Evolutionary conservation across 2,113 vertebrate species (phyloP).

Genomic region (Puffinus mauretanicus): DNA sequence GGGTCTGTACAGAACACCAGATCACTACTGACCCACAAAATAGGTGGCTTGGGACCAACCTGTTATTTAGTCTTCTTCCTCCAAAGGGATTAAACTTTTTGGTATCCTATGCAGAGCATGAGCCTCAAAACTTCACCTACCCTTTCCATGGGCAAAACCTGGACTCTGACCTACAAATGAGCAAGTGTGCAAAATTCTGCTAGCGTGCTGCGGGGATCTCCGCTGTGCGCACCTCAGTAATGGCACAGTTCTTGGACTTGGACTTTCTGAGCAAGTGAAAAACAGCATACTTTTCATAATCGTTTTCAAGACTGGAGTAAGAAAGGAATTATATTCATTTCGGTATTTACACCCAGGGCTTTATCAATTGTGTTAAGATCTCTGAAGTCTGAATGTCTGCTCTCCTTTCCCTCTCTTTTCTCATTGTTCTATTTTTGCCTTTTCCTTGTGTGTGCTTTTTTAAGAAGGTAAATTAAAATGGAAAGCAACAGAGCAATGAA

Average conservation of each 20-base stretch:
- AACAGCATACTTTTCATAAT: background rate
- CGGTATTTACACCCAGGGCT: background rate
- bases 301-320: background rate
- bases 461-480: background rate
- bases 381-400: background rate
- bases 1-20: background rate
- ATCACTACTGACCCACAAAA: background rate
- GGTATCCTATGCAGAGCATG: background rate
- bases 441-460: background rate
- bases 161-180: background rate
- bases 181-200: background rate
- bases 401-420: background rate
- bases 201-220: accelerated
- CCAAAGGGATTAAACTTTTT: background rate
- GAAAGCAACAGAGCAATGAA: background rate
- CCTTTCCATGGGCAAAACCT: background rate
- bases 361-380: background rate
- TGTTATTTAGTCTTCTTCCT: background rate
- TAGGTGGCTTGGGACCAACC: background rate
- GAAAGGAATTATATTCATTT: background rate
- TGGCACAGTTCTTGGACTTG: background rate
- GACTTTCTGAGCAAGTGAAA: background rate
- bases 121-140: background rate
- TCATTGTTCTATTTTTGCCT: background rate
- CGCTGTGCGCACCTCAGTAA: background rate